Conservation (phyloP, 2,797 vertebrate genomes). For the Lateolabrax maculatus region DNA sequence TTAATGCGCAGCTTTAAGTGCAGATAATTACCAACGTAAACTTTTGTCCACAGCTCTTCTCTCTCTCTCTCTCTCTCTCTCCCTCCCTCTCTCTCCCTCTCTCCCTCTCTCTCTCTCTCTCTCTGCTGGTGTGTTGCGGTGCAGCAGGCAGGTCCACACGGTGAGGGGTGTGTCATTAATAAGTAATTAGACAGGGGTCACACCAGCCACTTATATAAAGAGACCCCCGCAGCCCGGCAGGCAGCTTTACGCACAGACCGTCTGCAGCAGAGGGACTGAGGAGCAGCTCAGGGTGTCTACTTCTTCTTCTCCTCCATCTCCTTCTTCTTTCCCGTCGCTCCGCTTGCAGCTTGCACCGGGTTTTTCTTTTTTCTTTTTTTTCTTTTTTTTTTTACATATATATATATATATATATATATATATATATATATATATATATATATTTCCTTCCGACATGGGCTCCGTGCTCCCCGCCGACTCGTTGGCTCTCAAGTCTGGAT, state of each 20-base stretch:
- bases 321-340: background rate
- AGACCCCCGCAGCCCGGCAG: constrained; percentile 74
- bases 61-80: background rate
- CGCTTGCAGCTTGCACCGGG: constrained; percentile 19
- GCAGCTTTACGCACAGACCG: constrained; percentile 67
- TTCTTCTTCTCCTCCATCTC: background rate
- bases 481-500: constrained; percentile 92
- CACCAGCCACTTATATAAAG: constrained; percentile 90
- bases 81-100: background rate
- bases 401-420: too few species aligned
- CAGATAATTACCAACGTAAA: constrained; percentile 31
- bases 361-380: background rate
- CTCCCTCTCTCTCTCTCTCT: background rate
- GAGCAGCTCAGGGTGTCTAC: constrained; percentile 43
- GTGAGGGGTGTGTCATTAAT: constrained; percentile 96
- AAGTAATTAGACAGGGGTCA: constrained; percentile 96
- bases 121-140: constrained; percentile 54
- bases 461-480: constrained; percentile 94
- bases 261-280: constrained; percentile 53
- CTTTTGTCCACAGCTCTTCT: constrained; percentile 30
- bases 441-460: constrained; percentile 91
- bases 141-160: constrained; percentile 84
- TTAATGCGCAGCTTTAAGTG: background rate
- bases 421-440: too few species aligned
- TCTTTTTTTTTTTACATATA: background rate